Evolutionary conservation across 2,888 invertebrate species (phyloP), one percentile per base, ranked within the genome.

Genomic region (Ganaspis brasiliensis): DNA sequence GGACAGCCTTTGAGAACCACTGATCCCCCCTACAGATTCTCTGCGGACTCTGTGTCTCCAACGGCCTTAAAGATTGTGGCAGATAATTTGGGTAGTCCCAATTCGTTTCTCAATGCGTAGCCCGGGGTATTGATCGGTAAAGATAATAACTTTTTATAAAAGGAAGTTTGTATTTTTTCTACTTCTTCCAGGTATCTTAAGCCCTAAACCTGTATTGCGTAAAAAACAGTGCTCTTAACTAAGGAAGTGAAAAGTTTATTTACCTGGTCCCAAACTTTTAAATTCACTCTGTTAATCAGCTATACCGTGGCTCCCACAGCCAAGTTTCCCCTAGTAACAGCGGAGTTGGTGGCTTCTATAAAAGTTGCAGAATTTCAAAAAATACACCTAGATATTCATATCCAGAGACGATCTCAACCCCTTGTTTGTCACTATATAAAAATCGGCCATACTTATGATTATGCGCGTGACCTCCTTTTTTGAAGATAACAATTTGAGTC

Each of bases 241-340:
- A 49, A 49, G 45, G n/a, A n/a, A n/a, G 45, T 49, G 45, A 49
- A 49, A n/a, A 49, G 45, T 49, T 49, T 49, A n/a, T 49, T 49
- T 49, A 49, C 45, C 12, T 14, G 45, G 1, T 49, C 45, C 45
- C 45, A 49, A n/a, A 49, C 45, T 49, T n/a, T 49, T n/a, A 49
- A 49, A 49, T 49, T 49, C 16, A 49, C 14, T 49, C 14, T 49
- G n/a, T 49, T 49, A 49, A 49, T n/a, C n/a, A 49, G 45, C 45
- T 14, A 49, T 49, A 49, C 45, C 45, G 45, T 49, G n/a, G 45
- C 45, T 49, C 45, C 45, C n/a, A 49, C 45, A 49, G 45, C 45
- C n/a, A 49, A 49, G 45, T n/a, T 49, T 49, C 4, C 14, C 6
- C 16, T 49, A n/a, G n/a, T 49, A n/a, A 49, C n/a, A 49, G 45